These are phyloP conservation scores for Trachelus tabidus DNA, from an alignment of 2,888 invertebrate species.

Conservation along the genomic window DNA sequence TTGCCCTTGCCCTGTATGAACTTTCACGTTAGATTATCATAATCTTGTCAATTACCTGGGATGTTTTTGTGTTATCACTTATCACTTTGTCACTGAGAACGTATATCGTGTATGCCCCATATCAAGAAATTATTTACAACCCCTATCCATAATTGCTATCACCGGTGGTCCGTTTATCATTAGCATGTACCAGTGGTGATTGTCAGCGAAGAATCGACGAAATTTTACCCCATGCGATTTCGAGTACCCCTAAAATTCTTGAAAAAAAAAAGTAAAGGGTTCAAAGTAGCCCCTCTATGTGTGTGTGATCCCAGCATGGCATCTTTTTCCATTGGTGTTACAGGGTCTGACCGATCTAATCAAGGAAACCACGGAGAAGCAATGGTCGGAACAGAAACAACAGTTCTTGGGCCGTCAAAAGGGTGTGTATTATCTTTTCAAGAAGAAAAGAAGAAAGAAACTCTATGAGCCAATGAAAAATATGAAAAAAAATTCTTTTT, in stretches of 20 bases:
- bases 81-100: neutral
- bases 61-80: neutral
- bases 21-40: neutral
- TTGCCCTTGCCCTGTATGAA: neutral
- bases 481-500: neutral
- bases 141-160: neutral
- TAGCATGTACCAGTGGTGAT: neutral
- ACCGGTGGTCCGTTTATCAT: neutral
- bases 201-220: neutral
- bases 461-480: neutral
- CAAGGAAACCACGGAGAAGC: slow-evolving; percentile 88
- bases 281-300: neutral
- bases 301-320: slow-evolving; percentile 36
- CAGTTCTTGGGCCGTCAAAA: slow-evolving; percentile 91
- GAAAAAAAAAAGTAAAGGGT: neutral
- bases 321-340: slow-evolving; percentile 52
- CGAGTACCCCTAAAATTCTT: neutral
- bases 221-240: neutral
- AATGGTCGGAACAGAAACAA: slow-evolving; percentile 88
- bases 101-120: neutral
- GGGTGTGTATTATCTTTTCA: slow-evolving; percentile 72
- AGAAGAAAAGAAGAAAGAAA: neutral
- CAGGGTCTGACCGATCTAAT: slow-evolving; percentile 88
- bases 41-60: neutral
- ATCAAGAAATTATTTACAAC: neutral